These are phyloP conservation scores for Pogonocherus hispidulus DNA, from an alignment of 2,888 invertebrate genomes.

Conservation along the genomic window DNA sequence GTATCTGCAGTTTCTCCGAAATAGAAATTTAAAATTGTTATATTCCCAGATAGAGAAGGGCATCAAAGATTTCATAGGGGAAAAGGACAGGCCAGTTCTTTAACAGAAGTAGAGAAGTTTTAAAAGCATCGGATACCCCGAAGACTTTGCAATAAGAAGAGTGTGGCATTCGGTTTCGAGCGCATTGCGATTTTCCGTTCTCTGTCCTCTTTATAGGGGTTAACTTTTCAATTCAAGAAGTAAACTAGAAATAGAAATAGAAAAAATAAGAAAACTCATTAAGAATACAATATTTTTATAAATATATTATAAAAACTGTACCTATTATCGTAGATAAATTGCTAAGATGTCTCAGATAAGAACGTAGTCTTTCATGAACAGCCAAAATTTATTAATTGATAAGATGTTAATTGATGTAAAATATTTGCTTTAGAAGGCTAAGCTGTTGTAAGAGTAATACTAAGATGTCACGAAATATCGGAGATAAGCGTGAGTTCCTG, in stretches of 20 bases:
- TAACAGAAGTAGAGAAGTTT: conserved; percentile 35
- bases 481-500: no score
- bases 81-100: conserved; percentile 17
- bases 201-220: conserved; percentile 47
- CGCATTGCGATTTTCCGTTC: conserved; percentile 40
- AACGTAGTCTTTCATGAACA: no score
- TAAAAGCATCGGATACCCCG: conserved; percentile 30
- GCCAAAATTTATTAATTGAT: no score
- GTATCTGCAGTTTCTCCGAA: conserved; percentile 10
- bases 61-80: background rate
- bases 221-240: conserved; percentile 39
- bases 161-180: conserved; percentile 38
- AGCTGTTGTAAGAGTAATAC: no score
- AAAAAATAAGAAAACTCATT: background rate
- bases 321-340: no score
- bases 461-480: no score
- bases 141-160: conserved; percentile 30
- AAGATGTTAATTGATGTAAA: no score
- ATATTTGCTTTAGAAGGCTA: no score
- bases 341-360: no score
- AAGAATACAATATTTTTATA: no score
- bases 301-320: no score
- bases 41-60: conserved; percentile 17
- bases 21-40: conserved; percentile 29
- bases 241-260: conserved; percentile 4